phyloP scores from a whole-genome alignment of 2,113 vertebrate species.

The Pterocles gutturalis region DNA sequence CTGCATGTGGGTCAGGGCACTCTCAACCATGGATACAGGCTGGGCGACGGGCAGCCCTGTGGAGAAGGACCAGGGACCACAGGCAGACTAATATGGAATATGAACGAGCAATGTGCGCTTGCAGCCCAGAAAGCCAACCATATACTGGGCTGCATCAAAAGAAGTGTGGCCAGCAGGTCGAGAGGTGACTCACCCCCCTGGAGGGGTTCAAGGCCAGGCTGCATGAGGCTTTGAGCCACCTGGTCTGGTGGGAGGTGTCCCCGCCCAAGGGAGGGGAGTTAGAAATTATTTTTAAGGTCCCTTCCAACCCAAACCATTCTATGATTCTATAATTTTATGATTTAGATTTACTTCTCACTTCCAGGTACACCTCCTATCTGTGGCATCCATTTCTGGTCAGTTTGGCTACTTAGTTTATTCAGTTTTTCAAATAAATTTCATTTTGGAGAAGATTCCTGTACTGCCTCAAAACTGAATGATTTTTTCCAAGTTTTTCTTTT shows the following conservation, averaged over 20 bases:
- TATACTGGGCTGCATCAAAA: too few species aligned
- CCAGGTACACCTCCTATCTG: background rate
- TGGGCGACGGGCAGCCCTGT: accelerated
- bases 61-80: too few species aligned
- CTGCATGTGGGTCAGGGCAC: background rate
- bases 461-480: constrained; percentile 57
- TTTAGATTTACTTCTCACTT: background rate
- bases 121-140: background rate
- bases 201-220: too few species aligned
- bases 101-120: accelerated
- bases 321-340: background rate
- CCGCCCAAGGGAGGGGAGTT: too few species aligned
- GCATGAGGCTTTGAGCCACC: too few species aligned
- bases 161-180: accelerated
- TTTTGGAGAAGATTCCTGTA: constrained; percentile 63
- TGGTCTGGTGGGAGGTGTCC: too few species aligned
- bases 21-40: background rate
- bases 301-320: background rate
- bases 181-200: background rate
- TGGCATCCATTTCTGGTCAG: constrained; percentile 5
- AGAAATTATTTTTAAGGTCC: too few species aligned
- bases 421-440: constrained; percentile 64
- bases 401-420: constrained; percentile 56
- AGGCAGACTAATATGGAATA: background rate
- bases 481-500: constrained; percentile 65